Conservation (phyloP, 2,113 vertebrate species). For the human region GRCh38 chr2:33273001-33273500, state of each 20-base stretch:
- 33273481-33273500: not conserved
- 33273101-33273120: not conserved
- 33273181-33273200: not conserved
- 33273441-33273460: not conserved
- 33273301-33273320: not conserved
- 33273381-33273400: not conserved
- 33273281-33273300: not conserved
- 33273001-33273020: not conserved
- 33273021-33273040: not conserved
- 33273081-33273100: not conserved
- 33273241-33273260: conserved; percentile 23
- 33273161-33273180: conserved; percentile 35
- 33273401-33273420: not conserved
- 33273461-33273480: not conserved
- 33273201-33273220: conserved; percentile 35
- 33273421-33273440: not conserved
- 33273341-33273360: not conserved
- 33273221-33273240: not conserved
- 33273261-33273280: no score
- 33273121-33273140: conserved; percentile 19
- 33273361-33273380: not conserved
- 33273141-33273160: not conserved
- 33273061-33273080: not conserved
- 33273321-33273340: not conserved
- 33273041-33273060: not conserved